Evolutionary conservation across 2,888 invertebrate genomes (phyloP).

Genomic region (Eristalinus sepulchralis): DNA sequence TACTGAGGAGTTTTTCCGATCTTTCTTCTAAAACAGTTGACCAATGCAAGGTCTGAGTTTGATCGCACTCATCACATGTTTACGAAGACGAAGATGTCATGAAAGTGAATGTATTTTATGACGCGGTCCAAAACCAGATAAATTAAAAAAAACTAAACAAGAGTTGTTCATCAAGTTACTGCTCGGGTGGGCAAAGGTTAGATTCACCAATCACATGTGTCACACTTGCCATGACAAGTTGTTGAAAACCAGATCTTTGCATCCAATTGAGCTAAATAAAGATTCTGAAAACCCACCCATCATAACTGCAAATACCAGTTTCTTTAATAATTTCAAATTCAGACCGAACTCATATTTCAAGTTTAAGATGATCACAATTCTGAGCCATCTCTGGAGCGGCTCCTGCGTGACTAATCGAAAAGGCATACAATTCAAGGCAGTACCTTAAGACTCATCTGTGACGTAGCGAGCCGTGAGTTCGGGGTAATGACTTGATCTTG

Average conservation of each 20-base stretch:
- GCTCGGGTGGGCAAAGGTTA: neutral
- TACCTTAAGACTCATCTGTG: neutral
- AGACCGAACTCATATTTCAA: neutral
- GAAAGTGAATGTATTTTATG: too few species aligned
- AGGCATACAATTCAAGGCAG: neutral
- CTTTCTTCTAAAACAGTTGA: too few species aligned
- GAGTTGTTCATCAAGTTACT: neutral
- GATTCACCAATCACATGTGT: neutral
- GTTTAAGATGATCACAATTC: neutral
- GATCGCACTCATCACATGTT: too few species aligned
- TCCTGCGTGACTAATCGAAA: neutral
- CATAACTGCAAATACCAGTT: neutral
- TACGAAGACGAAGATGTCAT: too few species aligned
- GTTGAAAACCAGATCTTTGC: neutral
- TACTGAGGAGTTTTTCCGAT: too few species aligned
- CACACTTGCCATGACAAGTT: neutral
- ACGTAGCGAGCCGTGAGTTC: neutral
- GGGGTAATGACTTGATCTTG: neutral
- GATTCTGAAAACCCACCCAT: neutral
- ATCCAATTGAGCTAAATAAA: neutral
- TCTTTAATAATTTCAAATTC: neutral
- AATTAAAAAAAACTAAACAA: neutral
- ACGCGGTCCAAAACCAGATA: too few species aligned
- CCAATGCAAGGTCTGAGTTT: too few species aligned
- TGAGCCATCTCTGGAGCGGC: neutral